Percentiles rank a stretch among this genome's conserved stretches.
Conservation (phyloP, 2,113 vertebrate species). For the Psittacula cyanocephala region DNA sequence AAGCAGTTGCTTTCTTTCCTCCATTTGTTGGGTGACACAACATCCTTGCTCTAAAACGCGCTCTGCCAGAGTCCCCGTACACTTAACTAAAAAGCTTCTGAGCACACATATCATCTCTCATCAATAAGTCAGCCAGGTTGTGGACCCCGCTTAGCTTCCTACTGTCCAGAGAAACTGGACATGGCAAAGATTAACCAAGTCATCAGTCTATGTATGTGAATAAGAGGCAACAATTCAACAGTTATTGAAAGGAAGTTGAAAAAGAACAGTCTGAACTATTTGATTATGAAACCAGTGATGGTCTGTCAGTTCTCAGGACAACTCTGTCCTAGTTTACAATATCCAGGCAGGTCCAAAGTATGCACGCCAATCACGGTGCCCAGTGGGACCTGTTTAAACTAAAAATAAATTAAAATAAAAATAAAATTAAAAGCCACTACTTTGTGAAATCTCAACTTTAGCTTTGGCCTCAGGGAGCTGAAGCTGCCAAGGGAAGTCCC, state of each 20-base stretch:
- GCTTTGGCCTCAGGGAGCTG: not conserved
- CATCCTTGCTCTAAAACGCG: not conserved
- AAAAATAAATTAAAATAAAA: conserved; percentile 1
- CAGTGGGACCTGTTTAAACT: not conserved
- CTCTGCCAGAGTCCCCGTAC: not conserved
- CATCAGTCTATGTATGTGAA: not conserved
- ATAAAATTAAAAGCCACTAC: not conserved
- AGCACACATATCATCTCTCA: not conserved
- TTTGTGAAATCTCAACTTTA: conserved; percentile 3
- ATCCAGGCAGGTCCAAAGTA: not conserved
- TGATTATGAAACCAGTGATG: not conserved
- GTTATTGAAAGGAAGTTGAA: conserved; percentile 23
- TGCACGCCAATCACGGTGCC: accelerated
- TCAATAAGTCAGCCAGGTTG: not conserved
- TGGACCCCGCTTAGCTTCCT: not conserved
- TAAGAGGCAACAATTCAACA: not conserved
- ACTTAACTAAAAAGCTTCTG: not conserved
- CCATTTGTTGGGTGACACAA: not conserved
- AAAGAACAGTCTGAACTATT: not conserved
- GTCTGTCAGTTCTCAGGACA: not conserved
- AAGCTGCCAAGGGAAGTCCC: not conserved
- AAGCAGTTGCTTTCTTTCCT: not conserved
- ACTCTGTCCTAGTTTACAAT: not conserved
- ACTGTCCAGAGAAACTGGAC: not conserved
- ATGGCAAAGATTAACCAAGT: not conserved